Evolutionary conservation across 23 tunicate genomes (phyloP).

Genomic region (Diplosoma virens): DNA sequence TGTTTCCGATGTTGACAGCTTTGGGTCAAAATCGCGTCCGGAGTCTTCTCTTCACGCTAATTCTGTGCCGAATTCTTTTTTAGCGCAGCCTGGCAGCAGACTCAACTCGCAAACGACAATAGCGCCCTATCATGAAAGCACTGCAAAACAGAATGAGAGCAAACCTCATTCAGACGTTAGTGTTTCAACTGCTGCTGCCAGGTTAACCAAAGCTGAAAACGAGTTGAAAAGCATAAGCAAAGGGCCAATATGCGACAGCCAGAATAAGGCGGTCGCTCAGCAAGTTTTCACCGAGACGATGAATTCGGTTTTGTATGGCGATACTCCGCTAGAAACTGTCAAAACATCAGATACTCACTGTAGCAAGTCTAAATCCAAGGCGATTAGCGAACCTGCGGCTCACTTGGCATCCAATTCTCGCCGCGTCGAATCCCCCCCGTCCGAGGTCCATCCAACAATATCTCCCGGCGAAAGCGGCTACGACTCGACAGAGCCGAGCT

Average conservation of each 20-base stretch:
- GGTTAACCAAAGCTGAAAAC: constrained; percentile 13
- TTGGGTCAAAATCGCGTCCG: constrained; percentile 11
- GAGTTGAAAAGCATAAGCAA: not conserved
- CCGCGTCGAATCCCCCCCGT: constrained; percentile 20
- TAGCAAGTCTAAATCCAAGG: not conserved
- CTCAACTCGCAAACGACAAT: not conserved
- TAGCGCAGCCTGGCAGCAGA: constrained; percentile 87
- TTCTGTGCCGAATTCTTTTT: constrained; percentile 54
- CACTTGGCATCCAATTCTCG: too few relatives aligned
- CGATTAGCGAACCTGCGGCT: not conserved
- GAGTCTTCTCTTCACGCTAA: not conserved
- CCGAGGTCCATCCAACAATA: constrained; percentile 64
- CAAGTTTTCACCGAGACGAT: constrained; percentile 41
- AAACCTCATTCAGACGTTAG: not conserved
- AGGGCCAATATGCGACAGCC: not conserved
- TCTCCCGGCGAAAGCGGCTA: constrained; percentile 93
- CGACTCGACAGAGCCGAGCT: constrained; percentile 67
- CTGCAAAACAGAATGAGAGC: not conserved
- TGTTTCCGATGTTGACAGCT: not conserved
- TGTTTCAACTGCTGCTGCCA: constrained; percentile 59
- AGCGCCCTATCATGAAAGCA: constrained; percentile 14
- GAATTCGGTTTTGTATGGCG: constrained; percentile 47
- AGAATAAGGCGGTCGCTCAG: not conserved
- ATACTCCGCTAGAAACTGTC: not conserved
- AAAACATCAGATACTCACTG: not conserved